These are phyloP conservation scores for Lateolabrax maculatus DNA, from an alignment of 2,797 vertebrate genomes.

Conservation along the genomic window DNA sequence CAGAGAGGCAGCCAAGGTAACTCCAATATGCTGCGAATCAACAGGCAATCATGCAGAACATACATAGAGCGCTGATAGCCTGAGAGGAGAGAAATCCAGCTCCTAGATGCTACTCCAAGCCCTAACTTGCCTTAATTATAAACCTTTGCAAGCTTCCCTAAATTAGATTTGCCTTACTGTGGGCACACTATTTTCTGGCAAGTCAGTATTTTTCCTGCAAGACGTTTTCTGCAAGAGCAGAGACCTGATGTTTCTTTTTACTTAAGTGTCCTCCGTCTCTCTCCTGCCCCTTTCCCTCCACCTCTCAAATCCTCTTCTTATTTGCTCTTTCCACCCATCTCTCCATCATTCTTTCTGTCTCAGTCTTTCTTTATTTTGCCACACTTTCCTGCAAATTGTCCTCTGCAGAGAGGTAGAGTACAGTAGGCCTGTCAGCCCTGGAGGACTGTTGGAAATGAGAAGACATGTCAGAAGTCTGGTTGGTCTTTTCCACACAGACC, in stretches of 20 bases:
- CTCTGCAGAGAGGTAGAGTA: conserved; percentile 53
- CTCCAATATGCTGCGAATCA: conserved; percentile 74
- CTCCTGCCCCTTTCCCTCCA: neutral
- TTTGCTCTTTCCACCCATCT: conserved; percentile 29
- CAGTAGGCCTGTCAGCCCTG: conserved; percentile 63
- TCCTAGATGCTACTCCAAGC: conserved; percentile 43
- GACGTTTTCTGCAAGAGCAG: conserved; percentile 40
- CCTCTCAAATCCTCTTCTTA: conserved; percentile 31
- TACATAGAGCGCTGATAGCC: conserved; percentile 63
- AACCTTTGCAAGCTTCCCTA: conserved; percentile 51
- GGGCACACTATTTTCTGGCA: conserved; percentile 42
- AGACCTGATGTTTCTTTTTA: conserved; percentile 40
- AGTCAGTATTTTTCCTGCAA: conserved; percentile 53
- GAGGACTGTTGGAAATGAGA: conserved; percentile 69
- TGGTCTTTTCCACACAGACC: conserved; percentile 70
- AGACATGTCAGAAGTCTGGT: conserved; percentile 70
- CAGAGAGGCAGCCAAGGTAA: conserved; percentile 64
- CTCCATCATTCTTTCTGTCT: conserved; percentile 47
- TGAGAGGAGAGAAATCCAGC: conserved; percentile 57
- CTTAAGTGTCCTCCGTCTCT: conserved; percentile 19
- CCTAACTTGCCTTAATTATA: conserved; percentile 62
- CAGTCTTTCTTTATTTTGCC: conserved; percentile 38
- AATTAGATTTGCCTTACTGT: conserved; percentile 60
- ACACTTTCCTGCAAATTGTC: conserved; percentile 28
- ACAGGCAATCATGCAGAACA: conserved; percentile 79